A percentile compares a stretch with the other conserved stretches of the same genome.
These are phyloP conservation scores for Anas bernieri DNA, from an alignment of 2,797 vertebrate genomes.

Conservation along the genomic window DNA sequence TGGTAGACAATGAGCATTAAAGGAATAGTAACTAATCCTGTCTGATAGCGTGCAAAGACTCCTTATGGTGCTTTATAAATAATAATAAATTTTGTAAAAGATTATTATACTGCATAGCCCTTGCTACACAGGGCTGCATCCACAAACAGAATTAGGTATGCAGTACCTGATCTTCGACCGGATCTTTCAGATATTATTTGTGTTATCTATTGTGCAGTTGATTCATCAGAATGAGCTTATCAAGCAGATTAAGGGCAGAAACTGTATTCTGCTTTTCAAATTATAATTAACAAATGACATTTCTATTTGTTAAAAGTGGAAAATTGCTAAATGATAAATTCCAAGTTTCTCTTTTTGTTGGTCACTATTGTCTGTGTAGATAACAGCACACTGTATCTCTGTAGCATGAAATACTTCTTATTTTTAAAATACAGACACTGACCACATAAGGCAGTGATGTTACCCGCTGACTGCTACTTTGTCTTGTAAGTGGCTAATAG, in stretches of 20 bases:
- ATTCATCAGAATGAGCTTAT: conserved; percentile 53
- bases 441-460: background rate
- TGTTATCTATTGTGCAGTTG: conserved; percentile 17
- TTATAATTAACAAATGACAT: background rate
- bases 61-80: background rate
- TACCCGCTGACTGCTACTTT: background rate
- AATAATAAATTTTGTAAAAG: background rate
- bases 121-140: background rate
- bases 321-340: background rate
- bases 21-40: conserved; percentile 12
- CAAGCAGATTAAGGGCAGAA: conserved; percentile 15
- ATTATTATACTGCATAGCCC: background rate
- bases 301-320: conserved; percentile 15
- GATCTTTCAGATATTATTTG: conserved; percentile 40
- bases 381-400: background rate
- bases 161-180: background rate
- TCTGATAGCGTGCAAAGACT: background rate
- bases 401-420: background rate
- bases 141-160: conserved; percentile 22
- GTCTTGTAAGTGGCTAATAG: background rate
- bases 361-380: background rate
- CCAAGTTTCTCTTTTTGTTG: background rate
- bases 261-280: background rate
- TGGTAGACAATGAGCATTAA: conserved; percentile 18
- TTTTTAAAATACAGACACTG: background rate